phyloP scores from a whole-genome alignment of 2,113 vertebrate species.

The Cochlearius cochlearius region DNA sequence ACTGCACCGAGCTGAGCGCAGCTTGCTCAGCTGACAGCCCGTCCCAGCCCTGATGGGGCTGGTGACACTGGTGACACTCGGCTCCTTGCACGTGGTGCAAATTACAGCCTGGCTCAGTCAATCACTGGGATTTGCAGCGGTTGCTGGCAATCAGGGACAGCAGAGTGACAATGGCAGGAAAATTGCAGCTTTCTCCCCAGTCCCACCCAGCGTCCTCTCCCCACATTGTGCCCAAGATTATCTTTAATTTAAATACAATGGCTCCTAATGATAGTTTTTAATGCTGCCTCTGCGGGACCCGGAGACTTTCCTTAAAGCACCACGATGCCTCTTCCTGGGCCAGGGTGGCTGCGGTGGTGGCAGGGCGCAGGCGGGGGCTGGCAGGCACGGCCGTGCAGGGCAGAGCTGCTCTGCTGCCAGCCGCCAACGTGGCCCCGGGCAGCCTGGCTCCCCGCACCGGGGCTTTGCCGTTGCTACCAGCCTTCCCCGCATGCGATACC shows the following conservation, averaged over 20 bases:
- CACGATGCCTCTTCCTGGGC: neutral
- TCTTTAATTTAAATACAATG: conserved; percentile 77
- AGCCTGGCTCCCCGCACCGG: neutral
- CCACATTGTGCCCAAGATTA: conserved; percentile 67
- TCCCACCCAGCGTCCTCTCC: conserved; percentile 64
- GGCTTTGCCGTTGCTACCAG: neutral
- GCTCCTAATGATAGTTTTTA: conserved; percentile 68
- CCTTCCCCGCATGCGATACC: neutral
- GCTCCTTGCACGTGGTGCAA: conserved; percentile 58
- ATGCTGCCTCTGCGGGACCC: conserved; percentile 35
- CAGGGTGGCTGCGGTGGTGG: neutral
- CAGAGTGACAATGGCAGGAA: conserved; percentile 64
- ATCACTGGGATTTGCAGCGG: conserved; percentile 66
- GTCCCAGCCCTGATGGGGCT: neutral
- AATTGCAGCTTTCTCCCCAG: conserved; percentile 70
- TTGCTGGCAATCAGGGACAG: conserved; percentile 44
- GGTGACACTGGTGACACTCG: conserved; percentile 42
- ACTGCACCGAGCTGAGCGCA: neutral
- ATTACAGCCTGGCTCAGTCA: conserved; percentile 69
- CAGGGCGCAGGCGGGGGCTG: neutral
- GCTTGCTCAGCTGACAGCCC: conserved; percentile 28
- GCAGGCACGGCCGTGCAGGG: neutral
- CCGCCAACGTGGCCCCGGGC: neutral
- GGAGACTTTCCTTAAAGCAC: neutral
- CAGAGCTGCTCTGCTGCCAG: neutral